These are phyloP conservation scores for Microcebus griseorufus DNA, from an alignment of 2,113 vertebrate species.

Conservation along the genomic window DNA sequence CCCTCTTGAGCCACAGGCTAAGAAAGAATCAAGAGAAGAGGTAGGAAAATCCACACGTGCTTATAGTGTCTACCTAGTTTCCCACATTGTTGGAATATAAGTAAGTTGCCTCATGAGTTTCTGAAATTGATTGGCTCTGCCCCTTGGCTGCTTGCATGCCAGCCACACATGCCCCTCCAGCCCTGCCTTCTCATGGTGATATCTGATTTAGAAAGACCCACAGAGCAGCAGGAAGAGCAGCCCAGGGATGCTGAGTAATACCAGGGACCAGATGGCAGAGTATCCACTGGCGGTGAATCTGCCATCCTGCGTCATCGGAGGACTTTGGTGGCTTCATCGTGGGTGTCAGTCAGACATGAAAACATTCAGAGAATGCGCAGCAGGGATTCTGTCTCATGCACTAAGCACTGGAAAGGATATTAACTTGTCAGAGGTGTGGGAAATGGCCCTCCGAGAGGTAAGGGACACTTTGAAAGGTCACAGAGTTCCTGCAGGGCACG, in stretches of 20 bases:
- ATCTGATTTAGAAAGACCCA: conserved; percentile 5
- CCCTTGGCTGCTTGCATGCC: neutral
- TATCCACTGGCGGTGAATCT: neutral
- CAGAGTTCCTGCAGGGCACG: neutral
- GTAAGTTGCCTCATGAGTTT: neutral
- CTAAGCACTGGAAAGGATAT: neutral
- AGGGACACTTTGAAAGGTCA: neutral
- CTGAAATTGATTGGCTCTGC: conserved; percentile 5
- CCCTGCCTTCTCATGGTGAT: neutral
- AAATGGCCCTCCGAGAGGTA: neutral
- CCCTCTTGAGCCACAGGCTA: neutral
- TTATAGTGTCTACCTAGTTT: neutral
- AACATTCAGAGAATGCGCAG: neutral
- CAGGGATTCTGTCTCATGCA: neutral
- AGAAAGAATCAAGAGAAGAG: neutral
- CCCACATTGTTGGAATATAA: no score
- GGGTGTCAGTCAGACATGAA: neutral
- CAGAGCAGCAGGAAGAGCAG: neutral
- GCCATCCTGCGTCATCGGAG: neutral
- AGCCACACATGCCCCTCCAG: neutral
- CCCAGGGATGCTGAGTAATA: neutral
- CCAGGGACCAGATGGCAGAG: neutral
- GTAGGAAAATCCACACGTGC: neutral
- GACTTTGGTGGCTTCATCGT: neutral
- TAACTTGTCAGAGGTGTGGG: neutral